These are phyloP conservation scores for Oasisia sp. DNA, from an alignment of 2,888 invertebrate species.

Conservation along the genomic window DNA sequence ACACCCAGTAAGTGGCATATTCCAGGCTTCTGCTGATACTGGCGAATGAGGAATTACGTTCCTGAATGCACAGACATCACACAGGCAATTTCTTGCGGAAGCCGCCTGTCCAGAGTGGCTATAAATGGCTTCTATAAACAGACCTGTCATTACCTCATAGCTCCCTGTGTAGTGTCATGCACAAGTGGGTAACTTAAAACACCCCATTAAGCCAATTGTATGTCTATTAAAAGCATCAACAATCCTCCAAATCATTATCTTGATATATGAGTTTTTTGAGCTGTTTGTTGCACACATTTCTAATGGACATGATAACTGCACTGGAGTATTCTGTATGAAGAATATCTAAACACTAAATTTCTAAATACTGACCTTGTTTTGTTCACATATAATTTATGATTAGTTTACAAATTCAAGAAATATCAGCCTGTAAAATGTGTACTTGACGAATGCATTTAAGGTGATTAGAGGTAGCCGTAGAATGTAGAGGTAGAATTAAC, in stretches of 20 bases:
- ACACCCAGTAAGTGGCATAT: slow-evolving; percentile 9
- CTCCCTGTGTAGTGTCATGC: background rate
- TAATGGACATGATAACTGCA: background rate
- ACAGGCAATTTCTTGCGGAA: background rate
- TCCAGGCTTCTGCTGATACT: background rate
- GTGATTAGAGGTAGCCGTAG: too few relatives aligned
- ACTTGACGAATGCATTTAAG: background rate
- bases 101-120: background rate
- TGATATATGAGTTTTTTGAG: background rate
- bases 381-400: background rate
- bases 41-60: background rate
- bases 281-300: background rate
- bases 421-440: background rate
- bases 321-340: background rate
- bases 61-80: background rate
- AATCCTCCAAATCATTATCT: background rate
- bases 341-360: background rate
- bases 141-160: background rate
- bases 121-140: background rate
- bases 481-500: background rate
- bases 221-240: background rate
- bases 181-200: background rate
- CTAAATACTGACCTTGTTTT: background rate
- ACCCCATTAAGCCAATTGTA: background rate
- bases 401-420: background rate